Base-by-base conservation (phyloP, 2,888 invertebrate species). In the Nomada goodeniana region DNA sequence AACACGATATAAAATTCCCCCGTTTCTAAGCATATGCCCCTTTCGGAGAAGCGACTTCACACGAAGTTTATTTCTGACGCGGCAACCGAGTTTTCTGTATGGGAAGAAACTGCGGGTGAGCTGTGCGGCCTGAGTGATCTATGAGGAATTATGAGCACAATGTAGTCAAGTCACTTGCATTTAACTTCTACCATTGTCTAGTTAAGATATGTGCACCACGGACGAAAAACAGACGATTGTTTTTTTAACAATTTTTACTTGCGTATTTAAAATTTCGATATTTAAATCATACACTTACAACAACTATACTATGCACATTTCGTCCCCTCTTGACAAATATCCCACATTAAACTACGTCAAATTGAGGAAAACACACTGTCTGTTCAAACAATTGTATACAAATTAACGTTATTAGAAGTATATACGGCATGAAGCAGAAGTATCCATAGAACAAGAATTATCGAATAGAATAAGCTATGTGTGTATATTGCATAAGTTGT, bases 51-150 rank as follows among this genome's bases (percentile, higher is more conserved):
- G 29, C 59, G 76, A 76, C 72, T 76, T 76, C 64, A 72, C 76
- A 59, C 76, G 76, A 76, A 76, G 76, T 80, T 71, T 80, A 80
- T 80, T 80, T 80, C 71, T 70, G 67, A 68, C 68, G 26, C 50
- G 11, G 29, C 59, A 50, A 36, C 72, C 64, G 42, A 76, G 53
- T 70, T 42, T 65, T 50, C 70, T 9, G 29, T 42, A 59, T 23
- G 44, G 15, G 55, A 29, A 64, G 71, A 20, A 79, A 61, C 36
- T 13, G 18, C 50, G 55, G 42, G 52, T 26, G 42, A 77, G 20
- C 26, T 7, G 71, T 20, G 20, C 13, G 26, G n/a, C 13, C 3
- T 15, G 4, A 44, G 50, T 42, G 61, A 67, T 50, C 13, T 67
- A 50, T 13, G 44, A 47, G 50, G 36, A 13, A 52, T 42, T 26